Conservation (phyloP, 92 coral and sea anemone species). For the Heteractis magnifica region DNA sequence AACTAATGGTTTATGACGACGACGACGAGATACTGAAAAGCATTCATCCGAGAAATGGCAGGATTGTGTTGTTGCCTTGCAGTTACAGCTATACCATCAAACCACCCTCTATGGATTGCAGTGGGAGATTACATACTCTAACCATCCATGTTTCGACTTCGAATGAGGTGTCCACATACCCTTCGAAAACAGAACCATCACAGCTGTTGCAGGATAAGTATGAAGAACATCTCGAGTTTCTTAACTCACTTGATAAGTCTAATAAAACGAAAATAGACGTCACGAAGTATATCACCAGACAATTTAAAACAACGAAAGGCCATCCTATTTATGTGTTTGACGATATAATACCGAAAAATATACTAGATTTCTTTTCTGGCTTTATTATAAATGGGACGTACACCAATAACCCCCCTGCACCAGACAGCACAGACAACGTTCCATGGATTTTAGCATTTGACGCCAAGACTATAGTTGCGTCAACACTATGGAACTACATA, state of each 20-base stretch:
- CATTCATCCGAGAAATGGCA: slow-evolving; percentile 64
- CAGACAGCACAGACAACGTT: slow-evolving; percentile 71
- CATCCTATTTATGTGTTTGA: slow-evolving; percentile 66
- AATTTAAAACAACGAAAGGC: slow-evolving; percentile 55
- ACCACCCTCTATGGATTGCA: slow-evolving; percentile 64
- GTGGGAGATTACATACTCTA: slow-evolving; percentile 46
- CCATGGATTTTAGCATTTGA: slow-evolving; percentile 81
- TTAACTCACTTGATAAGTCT: neutral
- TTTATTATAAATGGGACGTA: slow-evolving; percentile 55
- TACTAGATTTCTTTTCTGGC: slow-evolving; percentile 39
- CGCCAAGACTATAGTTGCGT: slow-evolving; percentile 48
- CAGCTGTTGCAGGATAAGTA: neutral
- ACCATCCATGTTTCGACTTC: slow-evolving; percentile 36
- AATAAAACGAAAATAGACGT: slow-evolving; percentile 24
- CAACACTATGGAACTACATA: slow-evolving; percentile 59
- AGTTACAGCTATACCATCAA: slow-evolving; percentile 44
- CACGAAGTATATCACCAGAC: slow-evolving; percentile 51
- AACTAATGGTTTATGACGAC: slow-evolving; percentile 53
- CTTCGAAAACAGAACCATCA: neutral
- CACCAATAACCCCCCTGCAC: slow-evolving; percentile 49
- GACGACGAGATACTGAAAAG: slow-evolving; percentile 65
- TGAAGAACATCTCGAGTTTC: neutral
- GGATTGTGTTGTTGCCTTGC: slow-evolving; percentile 60
- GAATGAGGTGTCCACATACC: neutral
- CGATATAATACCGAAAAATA: slow-evolving; percentile 41